A percentile compares a stretch with the other conserved stretches of the same genome.
Conservation (phyloP, 2,797 vertebrate genomes). For the Nyctalus aviator region DNA sequence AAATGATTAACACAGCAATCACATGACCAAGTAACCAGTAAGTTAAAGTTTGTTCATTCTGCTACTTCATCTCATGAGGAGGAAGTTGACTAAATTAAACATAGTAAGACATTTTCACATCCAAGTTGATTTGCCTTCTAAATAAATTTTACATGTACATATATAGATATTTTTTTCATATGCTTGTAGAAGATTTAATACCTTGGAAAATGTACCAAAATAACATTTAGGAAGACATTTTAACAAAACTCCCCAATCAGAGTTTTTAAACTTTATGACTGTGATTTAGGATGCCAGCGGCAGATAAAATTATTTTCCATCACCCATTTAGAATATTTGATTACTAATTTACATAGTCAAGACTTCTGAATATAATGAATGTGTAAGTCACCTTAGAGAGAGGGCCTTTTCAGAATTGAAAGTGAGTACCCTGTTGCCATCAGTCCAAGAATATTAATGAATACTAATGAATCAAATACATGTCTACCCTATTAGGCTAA, state of each 20-base stretch:
- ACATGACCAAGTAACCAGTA: constrained; percentile 84
- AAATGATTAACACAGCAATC: constrained; percentile 84
- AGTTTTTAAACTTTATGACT: constrained; percentile 63
- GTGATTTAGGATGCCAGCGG: constrained; percentile 75
- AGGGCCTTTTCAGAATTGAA: constrained; percentile 81
- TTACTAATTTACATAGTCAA: constrained; percentile 88
- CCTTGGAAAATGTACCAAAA: constrained; percentile 64
- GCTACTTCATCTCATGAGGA: constrained; percentile 80
- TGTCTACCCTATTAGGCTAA: constrained; percentile 81
- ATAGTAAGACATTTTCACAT: constrained; percentile 72
- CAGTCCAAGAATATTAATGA: constrained; percentile 78
- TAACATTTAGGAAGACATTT: constrained; percentile 72
- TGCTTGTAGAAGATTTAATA: constrained; percentile 70
- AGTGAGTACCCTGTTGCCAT: constrained; percentile 73
- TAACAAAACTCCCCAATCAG: constrained; percentile 78
- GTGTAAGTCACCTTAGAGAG: constrained; percentile 85
- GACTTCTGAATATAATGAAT: constrained; percentile 85
- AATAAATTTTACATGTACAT: constrained; percentile 67
- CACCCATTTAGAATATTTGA: constrained; percentile 88
- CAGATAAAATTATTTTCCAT: constrained; percentile 86
- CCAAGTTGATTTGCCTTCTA: constrained; percentile 69
- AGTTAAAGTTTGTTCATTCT: constrained; percentile 85
- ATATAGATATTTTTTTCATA: constrained; percentile 61
- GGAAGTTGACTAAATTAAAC: constrained; percentile 83
- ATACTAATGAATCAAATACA: constrained; percentile 78